Conservation (phyloP, 1,140 invertebrate genomes). For the Drosophila nigrodunni region DNA sequence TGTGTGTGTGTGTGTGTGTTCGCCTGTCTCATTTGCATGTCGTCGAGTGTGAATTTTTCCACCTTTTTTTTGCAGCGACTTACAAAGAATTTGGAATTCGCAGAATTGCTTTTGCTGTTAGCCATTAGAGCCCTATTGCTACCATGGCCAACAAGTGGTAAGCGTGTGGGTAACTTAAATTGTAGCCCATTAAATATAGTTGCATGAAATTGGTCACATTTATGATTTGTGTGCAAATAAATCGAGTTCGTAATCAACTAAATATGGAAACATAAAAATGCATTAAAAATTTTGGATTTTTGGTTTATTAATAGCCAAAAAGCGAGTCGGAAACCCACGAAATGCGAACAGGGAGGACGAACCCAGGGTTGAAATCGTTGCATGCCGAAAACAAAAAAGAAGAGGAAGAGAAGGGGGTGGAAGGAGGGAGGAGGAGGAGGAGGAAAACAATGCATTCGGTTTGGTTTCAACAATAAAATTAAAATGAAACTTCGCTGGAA, state of each 20-base stretch:
- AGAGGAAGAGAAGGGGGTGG: no score
- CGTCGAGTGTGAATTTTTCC: conserved; percentile 76
- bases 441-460: conserved; percentile 52
- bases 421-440: no score
- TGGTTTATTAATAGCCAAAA: conserved; percentile 37
- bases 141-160: conserved; percentile 10
- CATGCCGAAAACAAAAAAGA: conserved; percentile 34
- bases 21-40: conserved; percentile 47
- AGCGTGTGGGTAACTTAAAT: no score
- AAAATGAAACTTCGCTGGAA: conserved; percentile 83
- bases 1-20: conserved; percentile 3
- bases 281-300: conserved; percentile 34
- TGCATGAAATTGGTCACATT: conserved; percentile 37
- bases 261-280: conserved; percentile 28
- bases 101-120: conserved; percentile 63
- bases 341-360: conserved; percentile 41
- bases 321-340: conserved; percentile 50
- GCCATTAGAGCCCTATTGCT: conserved; percentile 15
- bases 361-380: conserved; percentile 18
- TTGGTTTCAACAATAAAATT: conserved; percentile 67
- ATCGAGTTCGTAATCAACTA: conserved; percentile 25
- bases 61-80: conserved; percentile 63
- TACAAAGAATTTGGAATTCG: conserved; percentile 67
- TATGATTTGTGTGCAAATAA: conserved; percentile 40
- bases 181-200: no score